Conservation (phyloP, 2,113 vertebrate genomes). For the Corythornis cristatus region DNA sequence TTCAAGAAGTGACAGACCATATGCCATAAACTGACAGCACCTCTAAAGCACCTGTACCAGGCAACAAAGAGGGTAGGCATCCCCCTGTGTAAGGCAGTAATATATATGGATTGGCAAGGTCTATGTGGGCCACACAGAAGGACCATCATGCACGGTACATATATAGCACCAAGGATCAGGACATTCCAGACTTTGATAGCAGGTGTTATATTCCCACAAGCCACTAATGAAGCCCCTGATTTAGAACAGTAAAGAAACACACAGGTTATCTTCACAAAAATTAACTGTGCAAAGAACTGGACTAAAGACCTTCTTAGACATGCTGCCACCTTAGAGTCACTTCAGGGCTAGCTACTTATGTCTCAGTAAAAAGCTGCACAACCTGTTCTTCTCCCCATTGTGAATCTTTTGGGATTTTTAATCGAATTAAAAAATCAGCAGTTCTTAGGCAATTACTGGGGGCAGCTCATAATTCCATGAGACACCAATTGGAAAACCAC, state of each 20-base stretch:
- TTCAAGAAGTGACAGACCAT: not conserved
- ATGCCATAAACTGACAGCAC: not conserved
- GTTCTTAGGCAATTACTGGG: not conserved
- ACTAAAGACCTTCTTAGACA: not conserved
- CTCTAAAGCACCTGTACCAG: not conserved
- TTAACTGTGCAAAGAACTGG: not conserved
- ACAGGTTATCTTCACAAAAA: not conserved
- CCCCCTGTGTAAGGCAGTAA: not conserved
- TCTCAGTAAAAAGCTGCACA: not conserved
- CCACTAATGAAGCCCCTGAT: fast-evolving
- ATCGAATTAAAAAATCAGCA: not conserved
- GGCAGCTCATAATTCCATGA: not conserved
- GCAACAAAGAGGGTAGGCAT: not conserved
- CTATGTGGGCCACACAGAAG: not conserved
- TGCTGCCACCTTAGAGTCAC: not conserved
- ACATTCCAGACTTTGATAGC: not conserved
- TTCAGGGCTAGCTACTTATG: not conserved
- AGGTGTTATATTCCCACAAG: not conserved
- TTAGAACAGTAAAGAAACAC: not conserved
- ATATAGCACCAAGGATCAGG: not conserved
- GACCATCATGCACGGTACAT: not conserved
- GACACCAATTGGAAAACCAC: not conserved
- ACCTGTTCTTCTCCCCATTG: not conserved
- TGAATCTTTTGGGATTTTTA: not conserved
- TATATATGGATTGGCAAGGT: not conserved